Conservation (phyloP, 2,113 vertebrate species). For the Andinoacara biseriatus region DNA sequence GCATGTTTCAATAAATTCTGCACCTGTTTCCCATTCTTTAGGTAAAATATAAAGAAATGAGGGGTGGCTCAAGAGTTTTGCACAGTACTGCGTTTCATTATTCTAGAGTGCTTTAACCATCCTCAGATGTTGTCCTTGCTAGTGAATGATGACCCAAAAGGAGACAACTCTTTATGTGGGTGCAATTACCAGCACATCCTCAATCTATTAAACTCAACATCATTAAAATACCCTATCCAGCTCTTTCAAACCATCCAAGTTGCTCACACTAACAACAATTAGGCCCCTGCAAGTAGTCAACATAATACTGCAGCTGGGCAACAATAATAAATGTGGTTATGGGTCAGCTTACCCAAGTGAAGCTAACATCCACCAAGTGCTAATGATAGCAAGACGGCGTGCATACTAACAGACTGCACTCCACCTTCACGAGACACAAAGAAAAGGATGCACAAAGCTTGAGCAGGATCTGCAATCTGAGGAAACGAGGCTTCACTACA, state of each 20-base stretch:
- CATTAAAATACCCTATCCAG: conserved; percentile 17
- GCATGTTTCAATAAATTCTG: not conserved
- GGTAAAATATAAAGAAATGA: not conserved
- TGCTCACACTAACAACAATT: conserved; percentile 49
- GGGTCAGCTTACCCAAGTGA: conserved; percentile 51
- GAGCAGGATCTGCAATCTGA: conserved; percentile 13
- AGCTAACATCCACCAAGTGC: conserved; percentile 47
- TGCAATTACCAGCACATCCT: not conserved
- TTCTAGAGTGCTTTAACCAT: not conserved
- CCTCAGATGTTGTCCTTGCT: not conserved
- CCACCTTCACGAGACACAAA: conserved; percentile 36
- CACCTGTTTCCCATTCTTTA: not conserved
- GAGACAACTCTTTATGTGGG: not conserved
- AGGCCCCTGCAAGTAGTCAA: conserved; percentile 57
- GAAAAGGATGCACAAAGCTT: conserved; percentile 17
- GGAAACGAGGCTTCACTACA: conserved; percentile 9
- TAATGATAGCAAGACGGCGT: conserved; percentile 43
- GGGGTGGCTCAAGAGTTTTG: not conserved
- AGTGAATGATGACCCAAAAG: not conserved
- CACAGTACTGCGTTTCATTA: not conserved
- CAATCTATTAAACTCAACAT: not conserved
- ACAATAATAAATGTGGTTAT: conserved; percentile 57
- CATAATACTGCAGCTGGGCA: conserved; percentile 43
- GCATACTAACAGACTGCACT: conserved; percentile 52
- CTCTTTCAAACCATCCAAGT: conserved; percentile 27